Conservation (phyloP, 1,140 invertebrate species). For the Lordiphosa mommai region DNA sequence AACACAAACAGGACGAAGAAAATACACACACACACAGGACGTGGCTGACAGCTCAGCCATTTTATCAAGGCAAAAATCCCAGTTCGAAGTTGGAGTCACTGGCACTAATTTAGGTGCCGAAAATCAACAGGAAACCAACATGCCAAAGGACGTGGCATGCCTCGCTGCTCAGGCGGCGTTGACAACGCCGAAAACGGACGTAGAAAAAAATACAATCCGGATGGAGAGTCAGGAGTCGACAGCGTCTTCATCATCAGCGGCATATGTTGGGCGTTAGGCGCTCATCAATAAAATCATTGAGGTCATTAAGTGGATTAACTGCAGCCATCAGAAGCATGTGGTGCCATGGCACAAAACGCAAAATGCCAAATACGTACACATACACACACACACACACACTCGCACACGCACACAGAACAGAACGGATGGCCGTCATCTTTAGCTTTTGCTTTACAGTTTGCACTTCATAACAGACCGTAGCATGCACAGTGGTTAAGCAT, state of each 20-base stretch:
- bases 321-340: constrained; percentile 77
- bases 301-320: constrained; percentile 80
- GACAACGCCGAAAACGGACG: constrained; percentile 40
- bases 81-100: constrained; percentile 42
- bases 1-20: constrained; percentile 66
- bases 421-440: constrained; percentile 52
- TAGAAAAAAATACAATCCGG: constrained; percentile 17
- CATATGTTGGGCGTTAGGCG: constrained; percentile 59
- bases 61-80: constrained; percentile 68
- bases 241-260: constrained; percentile 68
- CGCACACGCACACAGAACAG: constrained; percentile 7
- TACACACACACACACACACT: constrained; percentile 6
- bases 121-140: constrained; percentile 76
- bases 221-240: constrained; percentile 19
- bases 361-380: constrained; percentile 64
- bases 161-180: constrained; percentile 53
- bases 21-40: constrained; percentile 33
- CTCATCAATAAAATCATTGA: constrained; percentile 80
- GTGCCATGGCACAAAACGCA: constrained; percentile 60
- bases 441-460: constrained; percentile 57
- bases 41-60: constrained; percentile 46
- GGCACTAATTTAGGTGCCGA: constrained; percentile 72
- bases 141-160: constrained; percentile 32
- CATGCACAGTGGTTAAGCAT: constrained; percentile 23
- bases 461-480: constrained; percentile 63